Evolutionary conservation across 1,140 invertebrate genomes (phyloP).

Genomic region (Thaumetopoea pityocampa): DNA sequence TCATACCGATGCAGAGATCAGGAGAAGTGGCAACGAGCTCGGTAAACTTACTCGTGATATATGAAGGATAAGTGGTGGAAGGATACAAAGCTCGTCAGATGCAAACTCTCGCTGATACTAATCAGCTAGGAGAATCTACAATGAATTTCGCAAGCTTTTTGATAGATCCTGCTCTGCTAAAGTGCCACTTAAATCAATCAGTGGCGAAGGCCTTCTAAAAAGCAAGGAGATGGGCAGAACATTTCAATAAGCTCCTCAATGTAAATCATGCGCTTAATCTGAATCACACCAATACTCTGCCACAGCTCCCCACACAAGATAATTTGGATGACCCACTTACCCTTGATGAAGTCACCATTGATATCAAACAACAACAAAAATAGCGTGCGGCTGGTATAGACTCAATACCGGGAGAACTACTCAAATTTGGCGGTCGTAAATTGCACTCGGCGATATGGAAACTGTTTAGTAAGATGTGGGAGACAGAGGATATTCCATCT

Average conservation of each 20-base stretch:
- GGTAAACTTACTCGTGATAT: conserved; percentile 12
- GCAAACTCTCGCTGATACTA: conserved; percentile 23
- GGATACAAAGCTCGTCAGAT: conserved; percentile 19
- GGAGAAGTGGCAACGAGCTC: conserved; percentile 14
- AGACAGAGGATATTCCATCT: conserved; percentile 14
- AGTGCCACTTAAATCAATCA: conserved; percentile 6
- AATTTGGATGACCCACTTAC: conserved; percentile 15
- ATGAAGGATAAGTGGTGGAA: conserved; percentile 28
- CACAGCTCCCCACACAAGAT: background rate
- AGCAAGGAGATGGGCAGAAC: too few relatives aligned
- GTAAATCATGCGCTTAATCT: conserved; percentile 10
- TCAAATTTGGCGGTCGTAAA: conserved; percentile 23
- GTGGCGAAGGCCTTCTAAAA: background rate
- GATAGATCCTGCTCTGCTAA: background rate
- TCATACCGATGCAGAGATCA: conserved; percentile 7
- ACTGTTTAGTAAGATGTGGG: conserved; percentile 21
- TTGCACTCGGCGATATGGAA: conserved; percentile 20
- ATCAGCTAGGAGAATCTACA: conserved; percentile 24
- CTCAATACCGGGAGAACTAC: conserved; percentile 16
- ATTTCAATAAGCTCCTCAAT: conserved; percentile 11
- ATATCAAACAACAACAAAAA: conserved; percentile 21
- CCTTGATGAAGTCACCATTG: conserved; percentile 5
- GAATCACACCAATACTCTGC: conserved; percentile 4
- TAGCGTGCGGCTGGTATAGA: conserved; percentile 23
- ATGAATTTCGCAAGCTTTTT: conserved; percentile 16